Conservation (phyloP, 2,888 invertebrate species). For the Lottia gigantea region DNA sequence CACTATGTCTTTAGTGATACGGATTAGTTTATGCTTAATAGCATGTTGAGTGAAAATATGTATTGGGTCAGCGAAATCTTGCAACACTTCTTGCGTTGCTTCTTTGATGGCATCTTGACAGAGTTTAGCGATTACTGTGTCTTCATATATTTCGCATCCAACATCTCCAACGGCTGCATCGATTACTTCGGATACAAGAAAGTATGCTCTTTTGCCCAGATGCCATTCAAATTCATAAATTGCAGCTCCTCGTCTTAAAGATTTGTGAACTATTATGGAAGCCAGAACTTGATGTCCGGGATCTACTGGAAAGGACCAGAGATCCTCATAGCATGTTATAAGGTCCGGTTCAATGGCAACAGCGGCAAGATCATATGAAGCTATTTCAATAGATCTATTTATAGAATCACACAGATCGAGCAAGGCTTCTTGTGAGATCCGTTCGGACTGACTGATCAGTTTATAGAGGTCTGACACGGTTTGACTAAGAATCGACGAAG, state of each 20-base stretch:
- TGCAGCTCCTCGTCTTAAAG: neutral
- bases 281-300: no score
- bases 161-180: neutral
- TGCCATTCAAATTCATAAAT: neutral
- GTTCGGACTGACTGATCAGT: no score
- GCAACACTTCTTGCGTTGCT: slow-evolving; percentile 9
- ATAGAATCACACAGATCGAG: no score
- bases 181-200: slow-evolving; percentile 1
- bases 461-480: no score
- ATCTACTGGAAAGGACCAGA: no score
- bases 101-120: neutral
- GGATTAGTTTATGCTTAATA: neutral
- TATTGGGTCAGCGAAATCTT: slow-evolving; percentile 8
- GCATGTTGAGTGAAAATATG: slow-evolving; percentile 1
- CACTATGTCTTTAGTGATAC: neutral
- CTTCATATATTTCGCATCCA: neutral
- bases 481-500: no score
- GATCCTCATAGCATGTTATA: no score
- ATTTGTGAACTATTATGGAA: neutral
- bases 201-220: neutral
- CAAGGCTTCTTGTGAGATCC: no score
- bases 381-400: no score
- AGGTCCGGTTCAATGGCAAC: no score
- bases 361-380: no score
- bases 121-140: neutral